Base-by-base conservation (phyloP, 1,140 invertebrate species). In the Aphelenchoides fujianensis region DNA sequence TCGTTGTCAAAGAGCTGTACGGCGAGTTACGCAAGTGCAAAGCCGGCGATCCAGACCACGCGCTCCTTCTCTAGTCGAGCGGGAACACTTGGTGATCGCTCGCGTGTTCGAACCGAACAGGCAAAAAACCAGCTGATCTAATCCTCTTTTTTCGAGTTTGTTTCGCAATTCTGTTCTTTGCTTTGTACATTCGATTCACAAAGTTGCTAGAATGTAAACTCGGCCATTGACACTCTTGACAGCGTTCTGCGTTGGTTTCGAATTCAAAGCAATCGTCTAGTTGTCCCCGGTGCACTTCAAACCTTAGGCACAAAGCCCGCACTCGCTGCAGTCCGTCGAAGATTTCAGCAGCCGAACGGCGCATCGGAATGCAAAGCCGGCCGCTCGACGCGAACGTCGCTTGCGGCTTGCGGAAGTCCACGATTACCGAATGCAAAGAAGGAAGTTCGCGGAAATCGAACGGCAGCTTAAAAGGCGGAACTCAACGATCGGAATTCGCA, bases 1-100 rank as follows among this genome's bases (percentile, higher is more conserved):
- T 59, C 19, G 23, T 59, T 59, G 55, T 59, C 55, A 59, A 59
- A 59, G 55, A 59, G 34, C 55, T 59, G 5, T 59, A 16, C 55
- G 5, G 55, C 7, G 55, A 7, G 19, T 5, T 59, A 23, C 55
- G 55, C n/a, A n/a, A n/a, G 34, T 59, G 55, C 23, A 59, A 5
- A 59, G 19, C 7, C 19, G 55, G 55, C 55, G 55, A 59, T 59
- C 55, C 55, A 5, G 55, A 59, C 34, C 55, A 59, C 34, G 12
- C 19, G 7, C 5, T 59, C 55, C 34, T 59, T 59, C 41, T 16
- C 23, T 48, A 16, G 41, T 23, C 23, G 41, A 12, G 41, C 23
- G 41, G 41, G 12, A n/a, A n/a, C n/a, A n/a, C n/a, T n/a, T n/a
- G n/a, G 12, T 48, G 41, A 48, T 48, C 41, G 41, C 12, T 48